These are phyloP conservation scores for human DNA, from an alignment of 2,113 vertebrate species.

Conservation along the genomic window DNA sequence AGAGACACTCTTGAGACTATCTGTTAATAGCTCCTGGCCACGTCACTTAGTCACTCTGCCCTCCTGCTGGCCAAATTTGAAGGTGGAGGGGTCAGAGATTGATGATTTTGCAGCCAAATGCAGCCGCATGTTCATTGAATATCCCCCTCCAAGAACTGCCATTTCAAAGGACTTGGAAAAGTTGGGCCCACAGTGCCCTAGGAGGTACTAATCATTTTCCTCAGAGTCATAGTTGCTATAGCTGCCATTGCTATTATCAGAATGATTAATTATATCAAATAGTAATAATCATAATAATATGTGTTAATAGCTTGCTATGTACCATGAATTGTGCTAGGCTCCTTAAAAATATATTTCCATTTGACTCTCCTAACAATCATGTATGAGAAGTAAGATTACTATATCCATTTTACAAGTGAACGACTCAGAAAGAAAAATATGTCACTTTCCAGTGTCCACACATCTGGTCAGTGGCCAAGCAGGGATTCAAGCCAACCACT, in stretches of 20 bases:
- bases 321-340: not conserved
- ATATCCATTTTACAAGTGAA: not conserved
- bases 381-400: not conserved
- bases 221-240: not conserved
- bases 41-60: not conserved
- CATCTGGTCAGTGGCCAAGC: not conserved
- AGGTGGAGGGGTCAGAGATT: not conserved
- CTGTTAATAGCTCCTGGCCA: not conserved
- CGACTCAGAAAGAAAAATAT: not conserved
- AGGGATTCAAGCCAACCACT: not conserved
- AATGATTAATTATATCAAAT: not conserved
- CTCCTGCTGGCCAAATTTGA: not conserved
- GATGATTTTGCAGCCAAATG: not conserved
- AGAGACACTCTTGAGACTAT: not conserved
- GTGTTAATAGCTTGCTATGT: not conserved
- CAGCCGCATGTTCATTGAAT: not conserved
- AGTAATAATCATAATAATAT: not conserved
- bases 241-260: not conserved
- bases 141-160: not conserved
- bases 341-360: not conserved
- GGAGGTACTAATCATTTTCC: not conserved
- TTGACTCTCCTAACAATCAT: not conserved
- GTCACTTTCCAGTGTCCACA: not conserved
- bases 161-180: not conserved
- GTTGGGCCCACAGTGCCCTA: no score